Conservation (phyloP, 1,140 invertebrate genomes). For the Drosophila albomicans region DNA sequence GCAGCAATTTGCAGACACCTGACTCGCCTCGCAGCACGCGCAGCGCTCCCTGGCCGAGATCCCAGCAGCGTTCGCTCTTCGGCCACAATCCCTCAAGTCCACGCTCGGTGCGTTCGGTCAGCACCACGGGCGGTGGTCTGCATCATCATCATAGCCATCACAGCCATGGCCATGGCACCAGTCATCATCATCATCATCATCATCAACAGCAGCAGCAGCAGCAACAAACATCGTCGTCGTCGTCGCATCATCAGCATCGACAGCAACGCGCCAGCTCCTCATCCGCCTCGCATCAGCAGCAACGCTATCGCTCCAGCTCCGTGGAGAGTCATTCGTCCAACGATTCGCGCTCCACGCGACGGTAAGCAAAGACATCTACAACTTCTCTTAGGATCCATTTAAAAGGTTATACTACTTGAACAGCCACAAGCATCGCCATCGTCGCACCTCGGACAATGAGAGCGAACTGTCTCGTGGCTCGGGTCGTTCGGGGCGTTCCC, state of each 20-base stretch:
- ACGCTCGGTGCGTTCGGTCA: constrained; percentile 89
- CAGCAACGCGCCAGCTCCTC: constrained; percentile 70
- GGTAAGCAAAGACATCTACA: constrained; percentile 74
- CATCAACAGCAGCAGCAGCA: constrained; percentile 56
- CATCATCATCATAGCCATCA: constrained; percentile 79
- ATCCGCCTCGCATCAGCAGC: constrained; percentile 76
- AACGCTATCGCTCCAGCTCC: constrained; percentile 87
- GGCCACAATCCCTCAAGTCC: constrained; percentile 87
- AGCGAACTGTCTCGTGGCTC: constrained; percentile 94
- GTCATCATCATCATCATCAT: constrained; percentile 70
- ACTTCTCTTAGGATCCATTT: too few relatives aligned
- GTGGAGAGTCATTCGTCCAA: constrained; percentile 95
- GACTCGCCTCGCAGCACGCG: constrained; percentile 92
- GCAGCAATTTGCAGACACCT: constrained; percentile 75
- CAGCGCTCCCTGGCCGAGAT: constrained; percentile 93
- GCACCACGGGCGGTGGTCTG: constrained; percentile 73
- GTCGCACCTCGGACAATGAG: constrained; percentile 93
- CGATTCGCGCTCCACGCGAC: constrained; percentile 89
- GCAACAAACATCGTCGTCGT: constrained; percentile 52
- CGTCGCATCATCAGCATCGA: constrained; percentile 52
- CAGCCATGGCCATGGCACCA: constrained; percentile 73
- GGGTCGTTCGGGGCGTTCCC: constrained; percentile 88
- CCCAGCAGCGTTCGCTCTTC: constrained; percentile 89
- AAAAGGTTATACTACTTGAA: neutral
- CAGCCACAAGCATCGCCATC: constrained; percentile 91